These are phyloP conservation scores for Cheilosia pagana DNA, from an alignment of 2,888 invertebrate genomes.

Conservation along the genomic window DNA sequence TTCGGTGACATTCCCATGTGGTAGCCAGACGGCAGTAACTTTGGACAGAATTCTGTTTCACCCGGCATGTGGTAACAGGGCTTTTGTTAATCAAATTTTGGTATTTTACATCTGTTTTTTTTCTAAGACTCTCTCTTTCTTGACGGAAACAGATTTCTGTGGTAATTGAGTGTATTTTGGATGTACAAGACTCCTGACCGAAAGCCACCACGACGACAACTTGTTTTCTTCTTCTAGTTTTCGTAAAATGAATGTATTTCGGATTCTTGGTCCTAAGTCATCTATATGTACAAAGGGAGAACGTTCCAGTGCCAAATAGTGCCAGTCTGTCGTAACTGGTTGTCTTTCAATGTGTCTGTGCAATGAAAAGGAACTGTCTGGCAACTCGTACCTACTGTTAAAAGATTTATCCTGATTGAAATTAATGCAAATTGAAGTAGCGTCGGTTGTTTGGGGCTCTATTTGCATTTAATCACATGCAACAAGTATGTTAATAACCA, in stretches of 20 bases:
- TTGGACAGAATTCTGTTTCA: slow-evolving; percentile 40
- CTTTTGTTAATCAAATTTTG: slow-evolving; percentile 74
- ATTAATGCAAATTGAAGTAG: slow-evolving; percentile 70
- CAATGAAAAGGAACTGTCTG: background rate
- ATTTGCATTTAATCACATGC: slow-evolving; percentile 27
- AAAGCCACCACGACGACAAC: slow-evolving; percentile 31
- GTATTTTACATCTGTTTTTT: slow-evolving; percentile 29
- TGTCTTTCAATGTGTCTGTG: slow-evolving; percentile 12
- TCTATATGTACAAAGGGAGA: background rate
- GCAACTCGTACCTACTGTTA: background rate
- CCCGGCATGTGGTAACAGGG: slow-evolving; percentile 66
- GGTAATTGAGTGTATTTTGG: slow-evolving; percentile 57
- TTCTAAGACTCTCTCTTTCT: background rate
- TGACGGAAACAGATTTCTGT: slow-evolving; percentile 21
- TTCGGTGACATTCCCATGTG: slow-evolving; percentile 56
- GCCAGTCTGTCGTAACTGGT: slow-evolving; percentile 4
- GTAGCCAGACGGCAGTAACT: slow-evolving; percentile 57
- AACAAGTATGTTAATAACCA: slow-evolving; percentile 33
- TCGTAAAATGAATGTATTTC: slow-evolving; percentile 22
- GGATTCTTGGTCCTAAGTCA: slow-evolving; percentile 4
- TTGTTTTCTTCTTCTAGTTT: slow-evolving; percentile 47
- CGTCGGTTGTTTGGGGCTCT: slow-evolving; percentile 17
- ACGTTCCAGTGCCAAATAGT: slow-evolving; percentile 18
- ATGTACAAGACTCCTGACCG: slow-evolving; percentile 19
- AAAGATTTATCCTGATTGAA: slow-evolving; percentile 48